Percentiles rank a stretch among this genome's conserved stretches.
Conservation (phyloP, 1,140 invertebrate genomes). For the Bombyx mandarina region DNA sequence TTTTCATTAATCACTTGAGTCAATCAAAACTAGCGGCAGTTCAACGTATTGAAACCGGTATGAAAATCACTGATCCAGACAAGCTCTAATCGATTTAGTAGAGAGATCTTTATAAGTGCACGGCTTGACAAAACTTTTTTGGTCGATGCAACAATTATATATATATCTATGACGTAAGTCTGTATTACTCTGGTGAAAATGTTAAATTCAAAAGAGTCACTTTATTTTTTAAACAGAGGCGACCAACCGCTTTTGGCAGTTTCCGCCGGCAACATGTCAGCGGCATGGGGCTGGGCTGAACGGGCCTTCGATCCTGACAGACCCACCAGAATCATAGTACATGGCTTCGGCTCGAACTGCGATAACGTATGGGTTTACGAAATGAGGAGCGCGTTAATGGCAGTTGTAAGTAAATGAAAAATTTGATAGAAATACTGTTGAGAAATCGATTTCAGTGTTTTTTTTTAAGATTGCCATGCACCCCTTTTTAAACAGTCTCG, state of each 20-base stretch:
- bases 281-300: constrained; percentile 74
- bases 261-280: constrained; percentile 77
- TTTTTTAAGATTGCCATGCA: too few relatives aligned
- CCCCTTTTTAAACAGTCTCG: too few relatives aligned
- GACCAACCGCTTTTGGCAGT: constrained; percentile 77
- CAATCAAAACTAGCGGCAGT: too few relatives aligned
- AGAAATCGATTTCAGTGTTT: too few relatives aligned
- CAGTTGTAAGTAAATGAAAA: constrained; percentile 76
- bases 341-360: constrained; percentile 94
- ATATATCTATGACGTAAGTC: background rate
- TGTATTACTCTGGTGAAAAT: too few relatives aligned
- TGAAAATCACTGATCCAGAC: too few relatives aligned
- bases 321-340: constrained; percentile 92
- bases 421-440: too few relatives aligned
- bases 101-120: too few relatives aligned
- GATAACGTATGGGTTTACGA: constrained; percentile 93
- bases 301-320: constrained; percentile 76
- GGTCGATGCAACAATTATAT: background rate
- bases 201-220: background rate
- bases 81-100: too few relatives aligned
- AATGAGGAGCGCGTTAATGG: constrained; percentile 91
- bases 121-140: too few relatives aligned
- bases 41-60: too few relatives aligned
- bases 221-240: constrained; percentile 44
- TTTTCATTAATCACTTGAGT: too few relatives aligned